Evolutionary conservation across 2,888 invertebrate genomes (phyloP).

Genomic region (Abrostola triplasia): DNA sequence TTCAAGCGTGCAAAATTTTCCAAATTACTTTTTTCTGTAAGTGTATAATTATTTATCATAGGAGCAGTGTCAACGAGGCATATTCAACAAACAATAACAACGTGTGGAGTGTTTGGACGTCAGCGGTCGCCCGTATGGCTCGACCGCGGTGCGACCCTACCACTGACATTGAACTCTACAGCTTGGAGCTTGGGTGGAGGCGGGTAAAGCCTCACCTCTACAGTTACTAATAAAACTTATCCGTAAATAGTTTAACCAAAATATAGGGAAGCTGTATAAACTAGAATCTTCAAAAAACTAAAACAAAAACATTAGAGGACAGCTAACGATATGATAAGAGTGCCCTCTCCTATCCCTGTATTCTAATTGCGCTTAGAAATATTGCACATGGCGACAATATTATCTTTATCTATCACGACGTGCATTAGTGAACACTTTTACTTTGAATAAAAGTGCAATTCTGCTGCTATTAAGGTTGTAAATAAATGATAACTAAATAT

Average conservation of each 20-base stretch:
- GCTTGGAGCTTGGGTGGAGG: conserved; percentile 54
- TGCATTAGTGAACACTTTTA: conserved; percentile 20
- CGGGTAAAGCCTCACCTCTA: conserved; percentile 39
- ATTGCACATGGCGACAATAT: neutral
- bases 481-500: conserved; percentile 21
- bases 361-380: neutral
- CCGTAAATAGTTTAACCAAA: too few relatives aligned
- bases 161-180: conserved; percentile 84
- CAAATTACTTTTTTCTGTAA: conserved; percentile 61
- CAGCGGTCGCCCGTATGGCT: conserved; percentile 71
- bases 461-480: conserved; percentile 18
- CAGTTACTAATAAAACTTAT: neutral
- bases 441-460: conserved; percentile 12
- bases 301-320: too few relatives aligned
- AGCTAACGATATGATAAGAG: too few relatives aligned
- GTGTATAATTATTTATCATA: conserved; percentile 21
- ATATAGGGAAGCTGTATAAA: too few relatives aligned
- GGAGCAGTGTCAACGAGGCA: conserved; percentile 36
- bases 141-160: conserved; percentile 72
- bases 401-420: neutral
- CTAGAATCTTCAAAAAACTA: too few relatives aligned
- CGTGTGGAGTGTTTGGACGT: conserved; percentile 35
- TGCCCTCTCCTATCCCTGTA: neutral
- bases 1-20: conserved; percentile 76
- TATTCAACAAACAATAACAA: conserved; percentile 44